Conservation (phyloP, 2,797 vertebrate genomes). For the Acridotheres tristis region DNA sequence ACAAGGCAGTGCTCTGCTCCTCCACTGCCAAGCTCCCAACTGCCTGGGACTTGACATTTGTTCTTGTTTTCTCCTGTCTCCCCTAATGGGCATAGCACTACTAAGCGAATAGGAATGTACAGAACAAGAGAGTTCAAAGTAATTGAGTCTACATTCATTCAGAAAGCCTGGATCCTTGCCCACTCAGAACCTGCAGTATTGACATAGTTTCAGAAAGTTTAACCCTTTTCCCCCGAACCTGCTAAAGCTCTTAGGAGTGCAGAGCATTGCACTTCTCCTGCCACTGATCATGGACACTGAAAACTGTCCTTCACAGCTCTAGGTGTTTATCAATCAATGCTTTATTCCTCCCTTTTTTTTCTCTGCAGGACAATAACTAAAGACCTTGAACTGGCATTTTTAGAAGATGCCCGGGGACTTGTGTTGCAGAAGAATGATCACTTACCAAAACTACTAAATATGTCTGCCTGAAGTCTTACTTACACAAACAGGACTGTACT, state of each 20-base stretch:
- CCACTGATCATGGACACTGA: neutral
- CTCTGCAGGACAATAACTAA: neutral
- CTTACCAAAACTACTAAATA: neutral
- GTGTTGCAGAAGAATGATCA: slow-evolving; percentile 9
- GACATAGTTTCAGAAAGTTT: slow-evolving; percentile 71
- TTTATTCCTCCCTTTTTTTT: slow-evolving; percentile 31
- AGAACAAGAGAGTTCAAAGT: slow-evolving; percentile 76
- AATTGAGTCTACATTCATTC: slow-evolving; percentile 73
- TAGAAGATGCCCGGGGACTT: neutral
- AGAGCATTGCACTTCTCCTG: neutral
- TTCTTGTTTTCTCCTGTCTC: slow-evolving; percentile 76
- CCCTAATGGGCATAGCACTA: slow-evolving; percentile 72
- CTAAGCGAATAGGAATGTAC: slow-evolving; percentile 77
- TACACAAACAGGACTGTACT: neutral
- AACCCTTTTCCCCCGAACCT: slow-evolving; percentile 64
- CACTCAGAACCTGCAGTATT: slow-evolving; percentile 68
- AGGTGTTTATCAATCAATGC: neutral
- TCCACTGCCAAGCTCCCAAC: slow-evolving; percentile 50
- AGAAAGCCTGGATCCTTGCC: slow-evolving; percentile 69
- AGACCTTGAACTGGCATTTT: neutral
- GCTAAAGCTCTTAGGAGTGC: neutral
- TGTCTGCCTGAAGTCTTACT: neutral
- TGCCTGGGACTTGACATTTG: slow-evolving; percentile 72
- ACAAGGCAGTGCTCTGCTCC: slow-evolving; percentile 45
- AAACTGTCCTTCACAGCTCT: slow-evolving; percentile 23